Conservation (phyloP, 1,140 invertebrate genomes). For the Branchinecta lynchi region DNA sequence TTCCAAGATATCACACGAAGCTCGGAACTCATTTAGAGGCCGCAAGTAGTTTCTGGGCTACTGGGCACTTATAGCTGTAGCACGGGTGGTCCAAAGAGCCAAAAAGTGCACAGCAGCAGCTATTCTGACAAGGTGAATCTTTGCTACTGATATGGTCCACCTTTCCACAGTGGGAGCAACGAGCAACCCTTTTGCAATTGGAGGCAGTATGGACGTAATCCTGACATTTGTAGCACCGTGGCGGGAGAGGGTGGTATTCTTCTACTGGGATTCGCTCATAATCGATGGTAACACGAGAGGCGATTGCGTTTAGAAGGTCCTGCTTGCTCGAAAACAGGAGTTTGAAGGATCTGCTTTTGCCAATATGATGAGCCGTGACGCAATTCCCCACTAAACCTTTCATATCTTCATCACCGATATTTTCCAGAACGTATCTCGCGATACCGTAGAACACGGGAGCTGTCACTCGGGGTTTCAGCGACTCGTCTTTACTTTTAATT, state of each 20-base stretch:
- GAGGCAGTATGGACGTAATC: not conserved
- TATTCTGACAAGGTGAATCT: slow-evolving; percentile 10
- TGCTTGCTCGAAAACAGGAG: not conserved
- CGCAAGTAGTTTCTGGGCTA: slow-evolving; percentile 2
- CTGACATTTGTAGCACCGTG: not conserved
- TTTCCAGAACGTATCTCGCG: not conserved
- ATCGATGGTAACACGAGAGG: not conserved
- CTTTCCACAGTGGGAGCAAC: not conserved
- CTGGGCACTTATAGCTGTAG: not conserved
- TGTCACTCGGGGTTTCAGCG: not conserved
- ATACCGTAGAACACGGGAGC: slow-evolving; percentile 2
- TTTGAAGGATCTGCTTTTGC: not conserved
- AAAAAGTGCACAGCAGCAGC: not conserved
- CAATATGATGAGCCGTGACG: not conserved
- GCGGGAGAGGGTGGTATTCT: not conserved
- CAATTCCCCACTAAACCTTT: not conserved
- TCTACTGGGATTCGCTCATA: slow-evolving; percentile 8
- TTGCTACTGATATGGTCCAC: not conserved
- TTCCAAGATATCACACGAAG: not conserved
- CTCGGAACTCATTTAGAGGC: not conserved
- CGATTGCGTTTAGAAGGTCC: not conserved
- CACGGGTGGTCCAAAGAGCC: not conserved
- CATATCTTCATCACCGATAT: not conserved
- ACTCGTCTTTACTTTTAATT: slow-evolving; percentile 5
- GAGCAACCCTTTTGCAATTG: not conserved